A percentile compares a stretch with the other conserved stretches of the same genome.
Evolutionary conservation across 2,797 vertebrate species (phyloP).

Genomic region (Denticeps clupeoides): DNA sequence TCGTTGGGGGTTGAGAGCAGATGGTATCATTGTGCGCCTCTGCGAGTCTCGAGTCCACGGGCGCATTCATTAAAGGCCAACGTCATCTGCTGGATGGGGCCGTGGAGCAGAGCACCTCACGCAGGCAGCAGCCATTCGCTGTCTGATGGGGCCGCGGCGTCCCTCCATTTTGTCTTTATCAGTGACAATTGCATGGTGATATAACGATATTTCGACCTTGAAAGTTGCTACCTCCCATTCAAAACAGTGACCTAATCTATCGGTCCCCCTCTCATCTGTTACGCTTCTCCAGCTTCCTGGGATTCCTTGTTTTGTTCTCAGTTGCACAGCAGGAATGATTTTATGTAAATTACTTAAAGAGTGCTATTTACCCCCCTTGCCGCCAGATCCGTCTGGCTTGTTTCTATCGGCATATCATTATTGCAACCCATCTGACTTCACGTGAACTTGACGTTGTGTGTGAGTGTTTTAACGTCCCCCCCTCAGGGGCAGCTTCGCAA

Average conservation of each 20-base stretch:
- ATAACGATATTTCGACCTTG: constrained; percentile 52
- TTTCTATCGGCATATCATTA: background rate
- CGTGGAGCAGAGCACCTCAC: constrained; percentile 24
- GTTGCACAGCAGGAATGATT: too few species aligned
- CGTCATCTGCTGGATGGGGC: constrained; percentile 20
- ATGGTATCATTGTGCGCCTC: constrained; percentile 50
- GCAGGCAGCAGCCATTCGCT: constrained; percentile 41
- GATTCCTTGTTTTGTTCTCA: background rate
- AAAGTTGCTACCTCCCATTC: too few species aligned
- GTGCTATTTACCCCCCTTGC: too few species aligned
- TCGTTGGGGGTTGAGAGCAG: constrained; percentile 40
- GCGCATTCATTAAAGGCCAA: constrained; percentile 46
- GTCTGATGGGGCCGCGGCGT: constrained; percentile 29
- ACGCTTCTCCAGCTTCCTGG: constrained; percentile 11
- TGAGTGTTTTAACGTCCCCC: background rate
- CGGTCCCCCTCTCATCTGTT: constrained; percentile 24
- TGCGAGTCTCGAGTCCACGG: constrained; percentile 38
- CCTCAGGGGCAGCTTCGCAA: constrained; percentile 3
- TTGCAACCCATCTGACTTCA: too few species aligned
- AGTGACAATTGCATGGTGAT: constrained; percentile 40
- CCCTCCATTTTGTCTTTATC: constrained; percentile 37
- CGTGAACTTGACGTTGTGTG: background rate
- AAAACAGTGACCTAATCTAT: constrained; percentile 7
- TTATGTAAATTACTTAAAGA: too few species aligned
- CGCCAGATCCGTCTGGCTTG: background rate